Base-by-base conservation (phyloP, 2,888 invertebrate species). In the Chouioia cunea region DNA sequence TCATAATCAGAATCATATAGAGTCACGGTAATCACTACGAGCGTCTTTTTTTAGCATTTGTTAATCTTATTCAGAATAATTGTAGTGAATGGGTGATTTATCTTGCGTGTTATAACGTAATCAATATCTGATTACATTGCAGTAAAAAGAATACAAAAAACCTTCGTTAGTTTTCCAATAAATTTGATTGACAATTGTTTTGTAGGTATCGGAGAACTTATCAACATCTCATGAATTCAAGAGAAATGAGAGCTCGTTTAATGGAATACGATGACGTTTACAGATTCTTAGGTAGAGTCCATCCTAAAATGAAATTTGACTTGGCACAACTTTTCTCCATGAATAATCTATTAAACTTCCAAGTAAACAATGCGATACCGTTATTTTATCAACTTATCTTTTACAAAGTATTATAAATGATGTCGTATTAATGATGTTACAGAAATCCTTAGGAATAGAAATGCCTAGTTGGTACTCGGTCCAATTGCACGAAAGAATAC, bases 391-490 rank as follows among this genome's bases (percentile, higher is more conserved):
- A 27, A 6, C 6, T 27, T 27, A 27, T 27, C n/a, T 27, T 3
- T 6, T 27, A 6, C 27, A 6, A 16, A 16, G 4, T 16, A 20
- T 16, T 10, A 4, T 10, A 20, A 15, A 4, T 16, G 18, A 20
- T 6, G 0, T 18, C n/a, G 18, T 16, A 12, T 54, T 20, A 16
- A 16, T 79, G 15, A 3, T 8, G 10, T 20, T 54, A 10, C 22
- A 54, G 54, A 54, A 54, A 14, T 20, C 4, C 54, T 4, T 16
- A 27, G 27, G 27, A 27, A 6, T 27, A 27, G 27, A 27, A 27
- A 3, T 53, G 16, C 73, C 73, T 2, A 16, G 46, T 0, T 73
- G 73, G 73, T 68, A 65, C 20, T 53, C 64, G 18, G 23, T 16
- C 1, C 27, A 59, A 15, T 6, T 68, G 1, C 56, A 50, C 16